Conservation (phyloP, 2,113 vertebrate genomes). For the Leuciscus idus region DNA sequence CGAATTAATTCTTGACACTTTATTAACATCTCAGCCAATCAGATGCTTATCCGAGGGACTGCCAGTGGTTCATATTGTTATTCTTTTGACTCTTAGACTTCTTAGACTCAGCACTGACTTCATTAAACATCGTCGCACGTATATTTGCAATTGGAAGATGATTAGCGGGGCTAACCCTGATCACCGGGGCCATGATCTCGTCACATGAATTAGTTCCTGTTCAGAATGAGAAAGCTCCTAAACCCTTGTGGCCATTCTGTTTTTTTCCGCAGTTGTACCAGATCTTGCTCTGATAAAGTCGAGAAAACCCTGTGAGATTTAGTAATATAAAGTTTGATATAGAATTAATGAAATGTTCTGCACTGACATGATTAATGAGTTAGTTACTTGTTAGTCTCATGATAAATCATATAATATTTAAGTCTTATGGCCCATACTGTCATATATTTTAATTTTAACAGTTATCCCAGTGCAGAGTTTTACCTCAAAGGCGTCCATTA, state of each 20-base stretch:
- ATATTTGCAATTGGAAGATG: not conserved
- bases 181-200: too few species aligned
- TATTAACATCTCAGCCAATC: slow-evolving; percentile 35
- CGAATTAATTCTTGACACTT: slow-evolving; percentile 25
- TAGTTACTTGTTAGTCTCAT: not conserved
- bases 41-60: not conserved
- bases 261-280: too few species aligned
- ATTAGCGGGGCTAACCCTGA: not conserved
- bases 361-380: not conserved
- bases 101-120: not conserved
- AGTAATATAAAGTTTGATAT: not conserved
- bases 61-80: slow-evolving; percentile 17
- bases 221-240: too few species aligned
- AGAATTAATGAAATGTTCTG: not conserved
- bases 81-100: not conserved
- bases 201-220: too few species aligned
- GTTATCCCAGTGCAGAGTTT: not conserved
- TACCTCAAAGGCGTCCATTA: not conserved
- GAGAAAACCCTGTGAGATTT: not conserved
- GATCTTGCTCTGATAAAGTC: too few species aligned
- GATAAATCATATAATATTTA: not conserved
- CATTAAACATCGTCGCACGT: slow-evolving; percentile 24
- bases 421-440: not conserved
- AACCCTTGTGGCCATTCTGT: too few species aligned
- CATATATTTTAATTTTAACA: not conserved